Conservation (phyloP, 2,797 vertebrate species). For the Merluccius polli region DNA sequence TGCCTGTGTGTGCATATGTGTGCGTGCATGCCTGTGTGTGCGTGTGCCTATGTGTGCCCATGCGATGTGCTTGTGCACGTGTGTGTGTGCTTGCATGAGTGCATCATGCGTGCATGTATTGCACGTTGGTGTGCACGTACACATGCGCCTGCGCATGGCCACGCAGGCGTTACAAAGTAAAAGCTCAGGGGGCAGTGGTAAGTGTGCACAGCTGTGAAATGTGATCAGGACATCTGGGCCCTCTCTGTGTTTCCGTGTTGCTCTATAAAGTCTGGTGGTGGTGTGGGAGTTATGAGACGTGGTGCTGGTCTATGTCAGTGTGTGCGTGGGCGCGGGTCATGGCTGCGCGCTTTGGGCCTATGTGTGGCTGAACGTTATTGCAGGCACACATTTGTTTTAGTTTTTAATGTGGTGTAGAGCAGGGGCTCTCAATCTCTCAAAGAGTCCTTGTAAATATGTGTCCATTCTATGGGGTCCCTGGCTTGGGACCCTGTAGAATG, state of each 20-base stretch:
- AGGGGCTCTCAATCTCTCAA: too few species aligned
- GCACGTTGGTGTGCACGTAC: conserved; percentile 17
- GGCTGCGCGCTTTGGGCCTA: conserved; percentile 9
- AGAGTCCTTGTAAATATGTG: too few species aligned
- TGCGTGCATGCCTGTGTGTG: conserved; percentile 35
- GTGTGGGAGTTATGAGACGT: not conserved
- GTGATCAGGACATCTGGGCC: conserved; percentile 71
- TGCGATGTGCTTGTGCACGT: conserved; percentile 9
- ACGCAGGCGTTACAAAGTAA: conserved; percentile 17
- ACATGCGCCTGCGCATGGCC: conserved; percentile 11
- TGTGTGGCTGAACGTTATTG: conserved; percentile 32
- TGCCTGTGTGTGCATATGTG: conserved; percentile 15
- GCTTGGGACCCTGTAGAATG: too few species aligned
- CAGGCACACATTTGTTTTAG: not conserved
- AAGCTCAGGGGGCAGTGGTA: conserved; percentile 44
- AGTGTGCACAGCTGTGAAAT: conserved; percentile 72
- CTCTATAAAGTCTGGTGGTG: conserved; percentile 29
- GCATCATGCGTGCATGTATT: conserved; percentile 24
- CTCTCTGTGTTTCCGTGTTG: conserved; percentile 52
- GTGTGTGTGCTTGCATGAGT: not conserved
- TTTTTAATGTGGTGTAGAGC: not conserved
- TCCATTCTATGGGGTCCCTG: too few species aligned
- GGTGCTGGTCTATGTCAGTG: not conserved
- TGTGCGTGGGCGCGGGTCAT: conserved; percentile 43
- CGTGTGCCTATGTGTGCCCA: conserved; percentile 5